Conservation (phyloP, 2,113 vertebrate genomes). For the Anseranas semipalmata region DNA sequence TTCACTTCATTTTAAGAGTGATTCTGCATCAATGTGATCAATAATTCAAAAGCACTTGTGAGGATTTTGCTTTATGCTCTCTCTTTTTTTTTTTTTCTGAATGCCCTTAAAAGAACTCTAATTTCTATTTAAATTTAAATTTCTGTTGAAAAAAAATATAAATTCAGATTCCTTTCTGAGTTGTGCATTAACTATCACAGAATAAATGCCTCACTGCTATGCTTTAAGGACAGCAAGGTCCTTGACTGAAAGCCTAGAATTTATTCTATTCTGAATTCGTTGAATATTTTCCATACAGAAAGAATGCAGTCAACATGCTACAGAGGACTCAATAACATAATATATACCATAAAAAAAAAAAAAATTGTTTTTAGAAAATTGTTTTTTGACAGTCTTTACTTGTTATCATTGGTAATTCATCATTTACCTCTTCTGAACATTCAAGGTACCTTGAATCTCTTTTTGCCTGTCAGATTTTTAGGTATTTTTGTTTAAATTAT, state of each 20-base stretch:
- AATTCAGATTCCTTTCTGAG: background rate
- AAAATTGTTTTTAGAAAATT: slow-evolving; percentile 26
- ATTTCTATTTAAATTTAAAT: slow-evolving; percentile 30
- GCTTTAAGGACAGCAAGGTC: slow-evolving; percentile 15
- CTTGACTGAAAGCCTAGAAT: slow-evolving; percentile 19
- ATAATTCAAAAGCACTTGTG: background rate
- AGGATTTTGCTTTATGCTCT: background rate
- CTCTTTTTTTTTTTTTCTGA: background rate
- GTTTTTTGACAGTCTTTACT: background rate
- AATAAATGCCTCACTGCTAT: background rate
- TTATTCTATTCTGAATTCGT: background rate
- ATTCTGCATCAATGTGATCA: background rate
- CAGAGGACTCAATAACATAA: background rate
- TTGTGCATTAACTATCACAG: background rate
- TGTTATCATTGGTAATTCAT: slow-evolving; percentile 60
- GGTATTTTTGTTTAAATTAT: background rate
- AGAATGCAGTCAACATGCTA: background rate
- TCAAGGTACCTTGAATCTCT: background rate
- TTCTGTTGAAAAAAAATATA: background rate
- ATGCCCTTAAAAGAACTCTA: background rate
- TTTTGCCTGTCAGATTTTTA: background rate
- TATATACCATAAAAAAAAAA: slow-evolving; percentile 45
- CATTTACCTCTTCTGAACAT: slow-evolving; percentile 41
- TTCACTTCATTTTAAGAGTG: background rate
- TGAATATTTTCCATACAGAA: slow-evolving; percentile 18